Percentiles rank a stretch among this genome's conserved stretches.
Evolutionary conservation across 2,113 vertebrate genomes (phyloP).

Genomic region (Pomatostomus ruficeps): DNA sequence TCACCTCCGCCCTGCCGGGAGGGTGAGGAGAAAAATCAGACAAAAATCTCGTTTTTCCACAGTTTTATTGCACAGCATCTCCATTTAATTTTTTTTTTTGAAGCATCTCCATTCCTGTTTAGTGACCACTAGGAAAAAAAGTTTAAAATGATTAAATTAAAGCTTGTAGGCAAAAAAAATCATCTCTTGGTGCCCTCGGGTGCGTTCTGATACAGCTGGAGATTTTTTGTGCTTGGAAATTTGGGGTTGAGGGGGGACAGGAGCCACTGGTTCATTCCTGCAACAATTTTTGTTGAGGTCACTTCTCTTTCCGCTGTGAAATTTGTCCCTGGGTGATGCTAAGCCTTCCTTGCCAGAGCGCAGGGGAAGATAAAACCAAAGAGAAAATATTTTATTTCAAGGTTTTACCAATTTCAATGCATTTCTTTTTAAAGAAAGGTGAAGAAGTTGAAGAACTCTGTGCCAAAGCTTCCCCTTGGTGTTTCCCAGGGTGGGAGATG

Average conservation of each 20-base stretch:
- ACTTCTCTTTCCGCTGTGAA: neutral
- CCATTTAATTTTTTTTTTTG: neutral
- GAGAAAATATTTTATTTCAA: neutral
- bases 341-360: fast-evolving
- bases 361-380: neutral
- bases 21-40: neutral
- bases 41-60: neutral
- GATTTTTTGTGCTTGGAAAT: neutral
- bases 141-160: neutral
- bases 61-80: neutral
- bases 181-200: neutral
- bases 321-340: neutral
- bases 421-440: neutral
- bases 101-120: neutral
- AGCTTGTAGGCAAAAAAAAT: neutral
- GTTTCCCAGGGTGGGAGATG: neutral
- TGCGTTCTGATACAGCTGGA: neutral
- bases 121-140: fast-evolving
- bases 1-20: neutral
- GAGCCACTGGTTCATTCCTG: neutral
- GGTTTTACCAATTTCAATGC: neutral
- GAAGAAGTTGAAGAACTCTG: neutral
- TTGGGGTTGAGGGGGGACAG: neutral
- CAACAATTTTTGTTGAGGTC: neutral
- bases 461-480: neutral